These are phyloP conservation scores for Poecilobothrus nobilitatus DNA, from an alignment of 2,888 invertebrate genomes.

Conservation along the genomic window DNA sequence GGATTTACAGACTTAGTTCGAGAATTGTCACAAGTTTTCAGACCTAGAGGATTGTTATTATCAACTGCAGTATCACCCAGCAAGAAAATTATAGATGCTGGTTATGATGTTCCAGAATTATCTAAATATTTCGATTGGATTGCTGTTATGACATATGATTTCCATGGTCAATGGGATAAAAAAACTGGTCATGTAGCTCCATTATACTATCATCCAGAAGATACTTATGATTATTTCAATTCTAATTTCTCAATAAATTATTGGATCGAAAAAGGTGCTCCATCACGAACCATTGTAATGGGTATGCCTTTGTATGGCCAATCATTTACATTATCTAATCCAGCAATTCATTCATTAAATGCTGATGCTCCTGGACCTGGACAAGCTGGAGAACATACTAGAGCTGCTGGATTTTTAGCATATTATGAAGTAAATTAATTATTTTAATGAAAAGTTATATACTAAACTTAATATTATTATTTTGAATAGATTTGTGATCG, in stretches of 20 bases:
- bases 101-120: constrained; percentile 71
- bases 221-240: constrained; percentile 74
- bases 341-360: constrained; percentile 58
- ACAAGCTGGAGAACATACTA: constrained; percentile 74
- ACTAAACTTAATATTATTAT: background rate
- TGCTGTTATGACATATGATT: constrained; percentile 87
- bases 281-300: constrained; percentile 72
- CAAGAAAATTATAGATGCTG: constrained; percentile 77
- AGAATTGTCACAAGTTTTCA: constrained; percentile 61
- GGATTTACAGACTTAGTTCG: constrained; percentile 65
- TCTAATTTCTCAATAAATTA: constrained; percentile 80
- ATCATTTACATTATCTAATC: constrained; percentile 61
- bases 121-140: constrained; percentile 78
- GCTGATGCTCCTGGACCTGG: constrained; percentile 69
- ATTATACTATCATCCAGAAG: constrained; percentile 70
- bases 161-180: constrained; percentile 87
- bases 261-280: constrained; percentile 80
- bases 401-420: constrained; percentile 76
- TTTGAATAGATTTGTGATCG: constrained; percentile 67
- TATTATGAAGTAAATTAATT: constrained; percentile 64
- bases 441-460: no score
- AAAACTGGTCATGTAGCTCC: constrained; percentile 86
- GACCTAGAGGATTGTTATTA: constrained; percentile 59
- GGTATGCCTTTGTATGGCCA: constrained; percentile 87
- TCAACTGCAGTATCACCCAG: constrained; percentile 83